Evolutionary conservation across 2,888 invertebrate species (phyloP), one percentile per base, ranked within the genome.

Genomic region (Euzophera pinguis): DNA sequence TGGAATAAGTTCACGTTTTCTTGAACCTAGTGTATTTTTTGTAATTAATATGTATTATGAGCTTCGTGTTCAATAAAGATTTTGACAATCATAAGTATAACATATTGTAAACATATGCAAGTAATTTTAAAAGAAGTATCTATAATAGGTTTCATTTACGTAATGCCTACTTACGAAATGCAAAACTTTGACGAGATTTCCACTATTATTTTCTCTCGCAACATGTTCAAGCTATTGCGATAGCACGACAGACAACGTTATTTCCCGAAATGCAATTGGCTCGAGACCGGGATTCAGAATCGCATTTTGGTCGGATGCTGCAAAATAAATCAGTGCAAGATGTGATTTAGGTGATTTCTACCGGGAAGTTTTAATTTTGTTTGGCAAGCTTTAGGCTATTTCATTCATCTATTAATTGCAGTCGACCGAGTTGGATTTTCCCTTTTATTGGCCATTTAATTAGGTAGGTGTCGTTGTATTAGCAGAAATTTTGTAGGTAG

Each of bases 321-420:
- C n/a, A 29, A 35, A 16, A 84, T 85, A 84, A 83, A 85, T 85
- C 82, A 85, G 74, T 65, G 72, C 65, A n/a, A n/a, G 66, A 75
- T 69, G 76, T 84, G 84, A 85, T 85, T 84, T 83, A 83, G 76
- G 83, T 73, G 78, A 76, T 78, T n/a, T 71, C 75, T 75, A 65
- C 77, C 77, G 73, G 75, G 81, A 86, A 85, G 75, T 84, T 85
- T 84, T 84, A 85, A 84, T 84, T 84, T 78, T 78, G 79, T 83
- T 84, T 80, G 72, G 73, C 70, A 63, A 61, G 69, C 69, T 69
- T 71, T 66, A 64, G 64, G 69, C 75, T 78, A 76, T 84, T 81
- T 82, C 76, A 81, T 82, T 82, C 80, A 80, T 84, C 81, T 81
- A 84, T 83, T 84, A 83, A 83, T 84, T 84, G 72, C 73, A 62